A percentile compares a stretch with the other conserved stretches of the same genome.
Conservation (phyloP, 1,140 invertebrate genomes). For the Tetraneura akinire region DNA sequence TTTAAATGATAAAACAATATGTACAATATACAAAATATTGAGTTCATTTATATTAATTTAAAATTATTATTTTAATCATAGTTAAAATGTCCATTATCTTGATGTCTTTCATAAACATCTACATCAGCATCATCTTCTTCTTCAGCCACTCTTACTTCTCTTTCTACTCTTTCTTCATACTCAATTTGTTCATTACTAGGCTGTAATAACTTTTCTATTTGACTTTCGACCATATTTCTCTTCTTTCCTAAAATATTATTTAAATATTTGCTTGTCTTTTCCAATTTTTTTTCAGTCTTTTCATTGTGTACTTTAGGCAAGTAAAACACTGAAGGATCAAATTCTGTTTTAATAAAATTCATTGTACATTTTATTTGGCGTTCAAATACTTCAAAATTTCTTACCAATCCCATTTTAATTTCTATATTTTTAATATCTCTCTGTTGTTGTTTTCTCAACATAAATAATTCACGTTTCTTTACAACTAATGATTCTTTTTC, state of each 20-base stretch:
- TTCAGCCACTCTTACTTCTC: constrained; percentile 32
- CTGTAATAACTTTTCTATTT: constrained; percentile 43
- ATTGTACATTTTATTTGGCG: constrained; percentile 72
- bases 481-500: constrained; percentile 84
- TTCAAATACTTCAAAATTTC: constrained; percentile 88
- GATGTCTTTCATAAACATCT: constrained; percentile 22
- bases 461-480: constrained; percentile 83
- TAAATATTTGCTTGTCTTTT: constrained; percentile 37
- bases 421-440: constrained; percentile 87
- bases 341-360: constrained; percentile 85
- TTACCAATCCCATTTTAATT: constrained; percentile 83
- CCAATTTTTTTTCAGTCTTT: constrained; percentile 63
- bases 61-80: constrained; percentile 37
- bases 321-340: constrained; percentile 86
- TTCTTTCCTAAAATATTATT: constrained; percentile 45
- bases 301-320: constrained; percentile 73
- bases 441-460: constrained; percentile 82
- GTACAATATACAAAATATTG: constrained; percentile 29
- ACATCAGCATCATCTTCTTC: constrained; percentile 50
- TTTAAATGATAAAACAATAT: constrained; percentile 28
- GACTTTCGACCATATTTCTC: constrained; percentile 44
- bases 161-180: constrained; percentile 34
- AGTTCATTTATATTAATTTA: constrained; percentile 12
- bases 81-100: constrained; percentile 30
- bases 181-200: constrained; percentile 36